Evolutionary conservation across 2,113 vertebrate genomes (phyloP).

Genomic region (Cebus imitator): DNA sequence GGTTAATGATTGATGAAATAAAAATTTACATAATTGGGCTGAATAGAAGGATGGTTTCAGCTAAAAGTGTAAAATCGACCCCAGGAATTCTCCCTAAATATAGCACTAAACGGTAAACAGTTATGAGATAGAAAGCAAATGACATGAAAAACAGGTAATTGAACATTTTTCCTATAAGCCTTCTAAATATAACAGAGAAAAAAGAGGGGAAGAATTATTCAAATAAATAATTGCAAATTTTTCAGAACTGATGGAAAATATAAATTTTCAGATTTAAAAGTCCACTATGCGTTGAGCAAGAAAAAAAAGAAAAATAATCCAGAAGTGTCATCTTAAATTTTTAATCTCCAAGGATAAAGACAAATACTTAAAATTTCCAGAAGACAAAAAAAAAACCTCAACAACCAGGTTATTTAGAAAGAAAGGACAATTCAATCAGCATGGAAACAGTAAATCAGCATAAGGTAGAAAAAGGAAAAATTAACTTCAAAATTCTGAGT

Average conservation of each 20-base stretch:
- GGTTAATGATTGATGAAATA: background rate
- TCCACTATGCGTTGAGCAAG: background rate
- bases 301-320: background rate
- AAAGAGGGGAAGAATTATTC: slow-evolving; percentile 11
- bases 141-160: background rate
- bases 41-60: background rate
- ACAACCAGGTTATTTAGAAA: background rate
- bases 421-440: background rate
- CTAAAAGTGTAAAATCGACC: background rate
- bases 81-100: background rate
- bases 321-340: background rate
- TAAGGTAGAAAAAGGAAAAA: background rate
- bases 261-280: background rate
- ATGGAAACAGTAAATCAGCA: background rate
- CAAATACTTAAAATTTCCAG: background rate
- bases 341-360: background rate
- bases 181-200: background rate
- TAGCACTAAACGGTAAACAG: background rate
- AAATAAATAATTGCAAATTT: background rate
- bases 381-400: slow-evolving; percentile 5
- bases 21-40: background rate
- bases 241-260: background rate
- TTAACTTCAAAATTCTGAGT: background rate
- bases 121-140: background rate
- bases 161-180: background rate